Evolutionary conservation across 64 coral and sea anemone genomes (phyloP).

Genomic region (Dendronephthya gigantea): DNA sequence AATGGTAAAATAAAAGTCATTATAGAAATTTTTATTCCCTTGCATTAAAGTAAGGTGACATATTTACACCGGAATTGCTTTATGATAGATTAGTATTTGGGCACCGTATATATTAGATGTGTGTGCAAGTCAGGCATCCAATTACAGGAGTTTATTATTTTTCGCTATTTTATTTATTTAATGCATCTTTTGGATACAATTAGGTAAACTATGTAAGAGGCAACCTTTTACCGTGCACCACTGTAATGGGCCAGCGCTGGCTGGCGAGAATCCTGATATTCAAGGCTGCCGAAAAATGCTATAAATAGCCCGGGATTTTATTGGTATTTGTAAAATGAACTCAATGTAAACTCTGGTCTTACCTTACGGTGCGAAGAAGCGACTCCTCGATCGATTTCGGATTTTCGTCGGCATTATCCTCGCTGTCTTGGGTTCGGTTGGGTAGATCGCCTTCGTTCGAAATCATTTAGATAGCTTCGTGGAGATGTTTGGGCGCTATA

Average conservation of each 20-base stretch:
- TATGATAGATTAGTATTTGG: neutral
- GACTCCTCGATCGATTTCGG: neutral
- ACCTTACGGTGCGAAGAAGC: neutral
- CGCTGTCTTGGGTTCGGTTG: neutral
- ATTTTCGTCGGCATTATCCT: neutral
- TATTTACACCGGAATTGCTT: neutral
- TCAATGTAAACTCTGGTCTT: neutral
- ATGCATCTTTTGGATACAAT: neutral
- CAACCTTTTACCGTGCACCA: neutral
- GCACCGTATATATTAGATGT: neutral
- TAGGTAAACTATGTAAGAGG: neutral
- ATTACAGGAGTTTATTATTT: neutral
- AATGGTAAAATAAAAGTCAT: too few species aligned
- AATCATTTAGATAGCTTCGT: neutral
- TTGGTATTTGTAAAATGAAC: neutral
- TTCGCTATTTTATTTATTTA: neutral
- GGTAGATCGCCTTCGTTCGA: neutral
- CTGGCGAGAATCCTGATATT: neutral
- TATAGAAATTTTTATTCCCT: too few species aligned
- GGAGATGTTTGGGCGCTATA: neutral
- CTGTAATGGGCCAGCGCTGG: neutral
- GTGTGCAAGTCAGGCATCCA: neutral
- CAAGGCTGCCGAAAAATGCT: neutral
- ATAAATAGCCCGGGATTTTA: neutral
- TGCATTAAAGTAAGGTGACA: neutral